phyloP scores from a whole-genome alignment of 2,797 vertebrate species.

The Tadarida brasiliensis region DNA sequence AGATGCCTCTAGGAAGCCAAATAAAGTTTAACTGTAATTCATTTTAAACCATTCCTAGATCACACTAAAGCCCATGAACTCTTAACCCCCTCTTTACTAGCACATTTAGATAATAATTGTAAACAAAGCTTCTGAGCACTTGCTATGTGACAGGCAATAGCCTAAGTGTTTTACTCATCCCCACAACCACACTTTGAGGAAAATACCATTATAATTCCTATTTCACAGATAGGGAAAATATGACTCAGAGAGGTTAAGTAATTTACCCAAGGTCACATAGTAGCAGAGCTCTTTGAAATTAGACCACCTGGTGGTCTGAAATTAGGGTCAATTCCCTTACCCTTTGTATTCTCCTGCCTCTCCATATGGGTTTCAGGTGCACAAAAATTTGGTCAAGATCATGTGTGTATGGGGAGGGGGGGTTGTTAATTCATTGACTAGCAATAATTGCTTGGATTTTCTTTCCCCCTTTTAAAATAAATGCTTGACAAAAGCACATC shows the following conservation, averaged over 20 bases:
- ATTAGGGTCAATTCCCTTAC: not conserved
- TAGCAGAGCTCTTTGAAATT: slow-evolving; percentile 15
- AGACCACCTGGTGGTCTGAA: not conserved
- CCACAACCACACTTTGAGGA: not conserved
- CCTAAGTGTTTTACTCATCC: not conserved
- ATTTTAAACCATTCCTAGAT: slow-evolving; percentile 1
- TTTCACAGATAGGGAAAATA: slow-evolving; percentile 21
- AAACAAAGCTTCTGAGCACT: not conserved
- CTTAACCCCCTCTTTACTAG: not conserved
- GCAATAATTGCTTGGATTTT: not conserved
- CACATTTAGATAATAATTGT: not conserved
- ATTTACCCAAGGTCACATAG: not conserved
- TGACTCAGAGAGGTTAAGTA: not conserved
- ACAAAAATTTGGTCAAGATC: not conserved
- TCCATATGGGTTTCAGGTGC: not conserved
- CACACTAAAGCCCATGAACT: not conserved
- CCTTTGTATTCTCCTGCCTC: not conserved
- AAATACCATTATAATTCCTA: not conserved
- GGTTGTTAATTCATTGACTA: slow-evolving; percentile 50
- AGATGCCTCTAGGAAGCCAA: not conserved
- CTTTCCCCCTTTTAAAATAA: not conserved
- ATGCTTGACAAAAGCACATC: not conserved
- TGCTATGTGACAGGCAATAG: not conserved
- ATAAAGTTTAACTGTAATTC: not conserved
- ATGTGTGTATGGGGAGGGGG: fast-evolving